Evolutionary conservation across 1,140 invertebrate genomes (phyloP).

Genomic region (Drosophila pectinifera): DNA sequence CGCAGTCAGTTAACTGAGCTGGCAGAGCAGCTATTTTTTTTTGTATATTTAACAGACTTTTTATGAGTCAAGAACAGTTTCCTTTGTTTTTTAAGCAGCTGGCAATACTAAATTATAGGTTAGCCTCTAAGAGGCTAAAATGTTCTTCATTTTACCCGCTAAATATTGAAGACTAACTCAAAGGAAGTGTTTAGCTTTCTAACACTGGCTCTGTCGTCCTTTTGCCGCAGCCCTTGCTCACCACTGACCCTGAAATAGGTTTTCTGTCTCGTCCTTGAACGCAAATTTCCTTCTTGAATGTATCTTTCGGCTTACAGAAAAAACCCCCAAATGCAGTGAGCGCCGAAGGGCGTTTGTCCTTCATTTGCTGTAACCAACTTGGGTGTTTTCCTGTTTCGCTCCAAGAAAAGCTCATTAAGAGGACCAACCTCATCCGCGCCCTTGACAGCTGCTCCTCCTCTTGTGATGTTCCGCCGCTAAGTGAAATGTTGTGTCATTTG

Average conservation of each 20-base stretch:
- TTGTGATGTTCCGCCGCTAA: constrained; percentile 53
- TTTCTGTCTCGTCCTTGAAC: constrained; percentile 2
- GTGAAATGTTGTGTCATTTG: constrained; percentile 65
- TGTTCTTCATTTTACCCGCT: no score
- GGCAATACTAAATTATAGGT: background rate
- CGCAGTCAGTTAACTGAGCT: constrained; percentile 8
- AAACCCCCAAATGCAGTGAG: constrained; percentile 31
- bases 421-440: constrained; percentile 27
- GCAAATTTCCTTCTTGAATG: constrained; percentile 6
- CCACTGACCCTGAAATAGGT: background rate
- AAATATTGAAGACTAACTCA: background rate
- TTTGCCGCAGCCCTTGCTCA: background rate
- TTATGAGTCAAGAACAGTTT: no score
- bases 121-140: no score
- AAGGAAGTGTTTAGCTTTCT: background rate
- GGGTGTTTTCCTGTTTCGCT: constrained; percentile 8
- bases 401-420: constrained; percentile 54
- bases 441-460: constrained; percentile 23
- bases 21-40: background rate
- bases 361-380: constrained; percentile 34
- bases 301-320: constrained; percentile 16
- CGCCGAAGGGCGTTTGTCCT: constrained; percentile 22
- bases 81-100: no score
- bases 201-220: background rate
- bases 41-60: no score